phyloP scores from a whole-genome alignment of 37 sponge, comb jelly and placozoan genomes.

The Hexactinellida sp. region DNA sequence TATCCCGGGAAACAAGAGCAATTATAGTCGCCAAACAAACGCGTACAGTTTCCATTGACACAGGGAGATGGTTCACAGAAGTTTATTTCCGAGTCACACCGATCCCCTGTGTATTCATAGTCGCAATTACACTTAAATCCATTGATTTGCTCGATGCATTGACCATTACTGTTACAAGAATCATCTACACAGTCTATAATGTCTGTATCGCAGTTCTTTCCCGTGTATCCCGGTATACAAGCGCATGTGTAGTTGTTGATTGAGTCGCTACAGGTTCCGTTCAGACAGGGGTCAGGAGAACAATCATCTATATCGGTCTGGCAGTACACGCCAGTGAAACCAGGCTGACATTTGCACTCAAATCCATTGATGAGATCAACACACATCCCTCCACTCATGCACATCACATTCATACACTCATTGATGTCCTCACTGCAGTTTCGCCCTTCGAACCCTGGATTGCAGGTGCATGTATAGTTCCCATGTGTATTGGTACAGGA shows the following conservation, averaged over 20 bases:
- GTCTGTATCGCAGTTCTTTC: not conserved
- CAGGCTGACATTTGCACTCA: not conserved
- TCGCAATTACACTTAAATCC: not conserved
- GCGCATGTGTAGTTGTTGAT: not conserved
- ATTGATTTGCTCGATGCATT: not conserved
- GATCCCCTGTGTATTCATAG: constrained; percentile 19
- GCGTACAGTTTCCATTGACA: constrained; percentile 18
- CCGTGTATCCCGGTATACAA: not conserved
- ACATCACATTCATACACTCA: not conserved
- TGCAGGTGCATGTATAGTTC: not conserved
- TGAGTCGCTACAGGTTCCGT: constrained; percentile 19
- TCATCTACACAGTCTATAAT: not conserved
- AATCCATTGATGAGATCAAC: not conserved
- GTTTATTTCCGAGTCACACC: constrained; percentile 18
- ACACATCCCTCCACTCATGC: constrained; percentile 20
- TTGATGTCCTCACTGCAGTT: not conserved
- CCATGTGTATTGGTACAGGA: not conserved
- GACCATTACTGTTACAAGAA: not conserved
- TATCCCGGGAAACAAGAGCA: not conserved
- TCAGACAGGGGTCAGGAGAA: constrained; percentile 25
- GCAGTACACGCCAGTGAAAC: constrained; percentile 15
- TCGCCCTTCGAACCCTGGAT: not conserved
- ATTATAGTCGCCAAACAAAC: not conserved
- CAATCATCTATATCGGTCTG: constrained; percentile 19
- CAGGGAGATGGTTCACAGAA: constrained; percentile 21